Conservation (phyloP, 2,888 invertebrate species). For the Capitulum mitella region DNA sequence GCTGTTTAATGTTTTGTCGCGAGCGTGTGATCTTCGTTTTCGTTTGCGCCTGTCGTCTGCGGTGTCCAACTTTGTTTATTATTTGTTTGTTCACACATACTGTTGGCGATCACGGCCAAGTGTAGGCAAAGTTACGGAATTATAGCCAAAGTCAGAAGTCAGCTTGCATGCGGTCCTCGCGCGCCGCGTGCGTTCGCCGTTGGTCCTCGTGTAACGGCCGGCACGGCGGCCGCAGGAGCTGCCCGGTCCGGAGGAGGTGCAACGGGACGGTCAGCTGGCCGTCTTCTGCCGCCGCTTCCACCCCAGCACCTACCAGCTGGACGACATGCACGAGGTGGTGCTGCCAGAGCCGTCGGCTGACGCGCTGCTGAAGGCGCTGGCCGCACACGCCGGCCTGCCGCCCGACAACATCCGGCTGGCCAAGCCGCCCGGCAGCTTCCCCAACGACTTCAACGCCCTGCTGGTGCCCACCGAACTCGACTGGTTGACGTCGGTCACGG, state of each 20-base stretch:
- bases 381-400: conserved; percentile 53
- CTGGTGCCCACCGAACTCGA: conserved; percentile 54
- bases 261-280: conserved; percentile 40
- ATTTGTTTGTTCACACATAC: not conserved
- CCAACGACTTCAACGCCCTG: conserved; percentile 56
- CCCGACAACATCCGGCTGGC: conserved; percentile 57
- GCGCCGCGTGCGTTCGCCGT: no score
- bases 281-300: conserved; percentile 43
- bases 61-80: no score
- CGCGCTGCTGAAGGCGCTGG: conserved; percentile 46
- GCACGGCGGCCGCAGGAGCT: conserved; percentile 32
- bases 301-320: conserved; percentile 42
- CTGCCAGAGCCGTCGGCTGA: conserved; percentile 42
- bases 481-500: conserved; percentile 45
- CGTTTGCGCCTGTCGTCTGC: no score
- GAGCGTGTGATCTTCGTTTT: no score
- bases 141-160: not conserved
- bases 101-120: no score
- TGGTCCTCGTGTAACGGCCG: no score
- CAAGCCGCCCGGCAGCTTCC: conserved; percentile 54
- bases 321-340: conserved; percentile 43
- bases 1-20: no score
- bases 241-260: conserved; percentile 30
- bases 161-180: not conserved
- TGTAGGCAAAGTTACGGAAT: no score